phyloP scores from a whole-genome alignment of 1,140 invertebrate species.

The Aphaenogaster rudis region DNA sequence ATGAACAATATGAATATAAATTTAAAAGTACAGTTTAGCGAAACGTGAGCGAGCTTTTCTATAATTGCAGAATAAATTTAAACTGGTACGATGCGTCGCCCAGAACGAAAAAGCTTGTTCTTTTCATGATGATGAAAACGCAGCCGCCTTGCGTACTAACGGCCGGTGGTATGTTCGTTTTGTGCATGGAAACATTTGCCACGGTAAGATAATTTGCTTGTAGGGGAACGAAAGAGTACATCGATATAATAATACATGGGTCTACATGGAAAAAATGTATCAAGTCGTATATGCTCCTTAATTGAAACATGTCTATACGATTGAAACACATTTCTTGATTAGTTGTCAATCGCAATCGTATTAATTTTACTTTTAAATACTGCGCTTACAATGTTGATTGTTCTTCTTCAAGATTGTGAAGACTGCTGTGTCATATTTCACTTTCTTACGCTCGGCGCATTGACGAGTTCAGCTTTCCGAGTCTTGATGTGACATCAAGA shows the following conservation, averaged over 20 bases:
- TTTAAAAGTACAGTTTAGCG: not conserved
- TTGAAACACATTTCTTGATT: not conserved
- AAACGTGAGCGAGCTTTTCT: not conserved
- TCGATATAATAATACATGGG: not conserved
- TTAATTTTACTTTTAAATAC: conserved; percentile 17
- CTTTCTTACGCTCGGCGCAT: conserved; percentile 28
- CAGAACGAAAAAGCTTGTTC: conserved; percentile 42
- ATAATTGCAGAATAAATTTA: conserved; percentile 53
- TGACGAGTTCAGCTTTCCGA: not conserved
- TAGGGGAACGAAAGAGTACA: not conserved
- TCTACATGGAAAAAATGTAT: not conserved
- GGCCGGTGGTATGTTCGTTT: conserved; percentile 51
- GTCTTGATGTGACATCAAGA: not conserved
- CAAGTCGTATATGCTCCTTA: not conserved
- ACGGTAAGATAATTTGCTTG: conserved; percentile 41
- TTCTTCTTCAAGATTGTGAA: conserved; percentile 49
- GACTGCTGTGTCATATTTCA: conserved; percentile 44
- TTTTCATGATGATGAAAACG: conserved; percentile 53
- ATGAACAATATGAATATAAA: not conserved
- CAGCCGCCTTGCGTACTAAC: conserved; percentile 42
- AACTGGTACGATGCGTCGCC: conserved; percentile 47
- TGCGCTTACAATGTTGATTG: conserved; percentile 2
- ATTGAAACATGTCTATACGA: not conserved
- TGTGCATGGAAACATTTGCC: conserved; percentile 50
- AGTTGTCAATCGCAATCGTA: not conserved